Evolutionary conservation across 2,888 invertebrate genomes (phyloP).

Genomic region (Agrotis puta): DNA sequence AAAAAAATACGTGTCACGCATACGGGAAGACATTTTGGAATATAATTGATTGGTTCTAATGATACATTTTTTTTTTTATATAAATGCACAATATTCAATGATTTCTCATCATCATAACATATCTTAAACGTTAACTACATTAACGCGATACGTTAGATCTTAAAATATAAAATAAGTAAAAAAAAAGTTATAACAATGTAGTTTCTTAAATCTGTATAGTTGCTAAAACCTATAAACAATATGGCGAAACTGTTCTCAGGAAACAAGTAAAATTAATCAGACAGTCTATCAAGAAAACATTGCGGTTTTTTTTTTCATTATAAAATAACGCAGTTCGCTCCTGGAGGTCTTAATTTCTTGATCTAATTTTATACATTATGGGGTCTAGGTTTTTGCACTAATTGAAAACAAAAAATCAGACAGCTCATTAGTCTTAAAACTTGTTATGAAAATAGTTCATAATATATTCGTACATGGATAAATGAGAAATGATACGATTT

Average conservation of each 20-base stretch:
- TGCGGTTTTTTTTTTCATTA: too few relatives aligned
- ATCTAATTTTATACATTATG: background rate
- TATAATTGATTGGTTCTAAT: slow-evolving; percentile 24
- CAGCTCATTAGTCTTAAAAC: background rate
- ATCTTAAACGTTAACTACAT: slow-evolving; percentile 29
- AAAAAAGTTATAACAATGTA: background rate
- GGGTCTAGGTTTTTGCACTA: background rate
- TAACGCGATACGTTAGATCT: slow-evolving; percentile 10
- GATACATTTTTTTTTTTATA: background rate
- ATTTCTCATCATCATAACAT: slow-evolving; percentile 7
- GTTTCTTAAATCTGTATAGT: background rate
- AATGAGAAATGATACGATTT: background rate
- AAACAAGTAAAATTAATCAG: background rate
- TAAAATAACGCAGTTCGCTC: background rate
- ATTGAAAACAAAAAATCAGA: background rate
- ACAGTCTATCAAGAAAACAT: background rate
- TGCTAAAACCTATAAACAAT: slow-evolving; percentile 12
- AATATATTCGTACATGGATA: background rate
- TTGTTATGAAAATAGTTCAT: slow-evolving; percentile 2
- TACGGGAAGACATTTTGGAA: slow-evolving; percentile 57
- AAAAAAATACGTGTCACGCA: slow-evolving; percentile 23
- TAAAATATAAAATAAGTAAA: slow-evolving; percentile 1
- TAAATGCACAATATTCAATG: slow-evolving; percentile 32
- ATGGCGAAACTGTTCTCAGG: slow-evolving; percentile 13
- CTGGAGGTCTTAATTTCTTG: background rate